Evolutionary conservation across 2,888 invertebrate species (phyloP).

Genomic region (Cremastobaeus sp.): DNA sequence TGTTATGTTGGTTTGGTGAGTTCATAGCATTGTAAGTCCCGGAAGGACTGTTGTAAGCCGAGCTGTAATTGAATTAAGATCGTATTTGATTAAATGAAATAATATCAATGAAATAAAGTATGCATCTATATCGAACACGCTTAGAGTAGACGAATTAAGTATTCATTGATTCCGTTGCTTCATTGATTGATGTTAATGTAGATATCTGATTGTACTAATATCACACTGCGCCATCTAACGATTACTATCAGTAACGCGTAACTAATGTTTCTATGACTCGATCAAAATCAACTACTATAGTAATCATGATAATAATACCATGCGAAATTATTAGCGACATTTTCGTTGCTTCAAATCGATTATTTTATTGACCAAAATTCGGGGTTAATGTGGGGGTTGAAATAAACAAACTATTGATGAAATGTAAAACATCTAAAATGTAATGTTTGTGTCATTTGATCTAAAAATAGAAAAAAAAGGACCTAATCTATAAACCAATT

Average conservation of each 20-base stretch:
- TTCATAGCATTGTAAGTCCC: constrained; percentile 82
- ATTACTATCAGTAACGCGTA: constrained; percentile 9
- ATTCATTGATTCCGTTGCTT: constrained; percentile 11
- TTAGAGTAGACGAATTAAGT: constrained; percentile 9
- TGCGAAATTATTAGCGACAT: too few species aligned
- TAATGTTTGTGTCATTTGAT: too few species aligned
- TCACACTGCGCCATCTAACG: constrained; percentile 41
- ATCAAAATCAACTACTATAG: not conserved
- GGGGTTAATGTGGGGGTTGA: too few species aligned
- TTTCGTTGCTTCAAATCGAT: too few species aligned
- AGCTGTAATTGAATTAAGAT: constrained; percentile 65
- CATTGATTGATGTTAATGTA: constrained; percentile 38
- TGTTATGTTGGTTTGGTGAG: constrained; percentile 82
- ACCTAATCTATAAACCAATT: too few species aligned
- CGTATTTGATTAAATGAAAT: constrained; percentile 5
- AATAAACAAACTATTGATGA: too few species aligned
- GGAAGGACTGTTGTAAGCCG: constrained; percentile 77
- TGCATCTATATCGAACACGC: constrained; percentile 8
- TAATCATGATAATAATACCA: too few species aligned
- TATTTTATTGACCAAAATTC: too few species aligned
- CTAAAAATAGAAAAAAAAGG: too few species aligned
- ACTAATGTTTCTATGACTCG: constrained; percentile 6
- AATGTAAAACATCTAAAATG: too few species aligned
- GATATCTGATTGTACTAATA: constrained; percentile 9
- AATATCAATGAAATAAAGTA: constrained; percentile 3